Evolutionary conservation across 1,140 invertebrate species (phyloP).

Genomic region (Drosophila nannoptera): DNA sequence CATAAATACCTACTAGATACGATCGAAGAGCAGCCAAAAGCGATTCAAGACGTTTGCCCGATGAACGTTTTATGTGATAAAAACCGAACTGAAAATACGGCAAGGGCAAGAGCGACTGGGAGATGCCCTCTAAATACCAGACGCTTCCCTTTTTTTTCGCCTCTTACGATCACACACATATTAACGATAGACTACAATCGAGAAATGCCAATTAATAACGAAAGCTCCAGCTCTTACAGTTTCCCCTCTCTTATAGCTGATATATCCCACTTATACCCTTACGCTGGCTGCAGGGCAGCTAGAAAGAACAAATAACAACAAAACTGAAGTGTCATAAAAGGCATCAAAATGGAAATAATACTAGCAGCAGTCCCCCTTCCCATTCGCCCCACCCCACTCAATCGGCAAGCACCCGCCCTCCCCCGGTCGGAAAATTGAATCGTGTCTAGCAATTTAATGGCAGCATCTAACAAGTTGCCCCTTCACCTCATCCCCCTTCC

Average conservation of each 20-base stretch:
- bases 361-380: background rate
- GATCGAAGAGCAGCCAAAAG: background rate
- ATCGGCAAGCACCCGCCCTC: background rate
- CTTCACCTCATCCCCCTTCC: background rate
- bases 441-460: constrained; percentile 67
- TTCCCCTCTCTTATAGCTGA: background rate
- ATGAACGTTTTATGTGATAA: constrained; percentile 55
- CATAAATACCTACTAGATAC: constrained; percentile 70
- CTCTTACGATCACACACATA: no score
- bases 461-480: constrained; percentile 53
- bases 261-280: background rate
- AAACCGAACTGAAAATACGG: constrained; percentile 18
- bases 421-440: constrained; percentile 55
- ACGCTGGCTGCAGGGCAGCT: background rate
- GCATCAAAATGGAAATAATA: constrained; percentile 75
- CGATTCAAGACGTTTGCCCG: constrained; percentile 21
- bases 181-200: no score
- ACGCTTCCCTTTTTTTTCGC: no score
- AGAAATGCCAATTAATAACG: no score
- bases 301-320: constrained; percentile 33
- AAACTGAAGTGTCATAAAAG: constrained; percentile 74
- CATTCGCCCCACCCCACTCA: background rate
- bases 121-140: background rate
- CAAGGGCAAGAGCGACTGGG: background rate
- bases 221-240: no score